Conservation (phyloP, 2,888 invertebrate genomes). For the Dasypolia templi region DNA sequence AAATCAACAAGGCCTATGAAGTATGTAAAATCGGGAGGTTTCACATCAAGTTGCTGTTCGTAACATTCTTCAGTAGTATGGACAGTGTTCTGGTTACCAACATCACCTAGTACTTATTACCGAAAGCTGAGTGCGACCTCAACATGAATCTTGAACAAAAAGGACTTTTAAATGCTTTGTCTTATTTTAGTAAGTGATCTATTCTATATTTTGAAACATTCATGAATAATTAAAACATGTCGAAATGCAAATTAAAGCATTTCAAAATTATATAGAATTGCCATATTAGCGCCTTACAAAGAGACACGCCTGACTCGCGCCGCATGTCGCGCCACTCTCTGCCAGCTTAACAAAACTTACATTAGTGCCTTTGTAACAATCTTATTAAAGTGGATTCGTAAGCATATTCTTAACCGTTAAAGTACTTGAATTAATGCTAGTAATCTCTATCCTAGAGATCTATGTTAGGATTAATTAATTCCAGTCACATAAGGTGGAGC, state of each 20-base stretch:
- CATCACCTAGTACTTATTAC: conserved; percentile 77
- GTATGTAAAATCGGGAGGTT: conserved; percentile 80
- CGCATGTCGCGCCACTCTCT: too few species aligned
- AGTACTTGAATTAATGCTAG: neutral
- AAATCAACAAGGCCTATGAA: conserved; percentile 77
- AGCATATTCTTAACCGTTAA: too few species aligned
- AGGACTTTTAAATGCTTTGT: conserved; percentile 78
- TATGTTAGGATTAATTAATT: neutral
- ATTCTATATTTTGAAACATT: neutral
- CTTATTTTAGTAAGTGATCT: conserved; percentile 77
- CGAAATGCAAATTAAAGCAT: neutral
- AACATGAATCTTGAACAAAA: conserved; percentile 80
- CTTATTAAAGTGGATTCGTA: neutral
- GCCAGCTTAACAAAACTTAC: neutral
- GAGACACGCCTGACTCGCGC: too few species aligned
- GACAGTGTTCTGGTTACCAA: conserved; percentile 74
- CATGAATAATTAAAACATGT: neutral
- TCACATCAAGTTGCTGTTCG: conserved; percentile 74
- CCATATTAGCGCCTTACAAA: too few species aligned
- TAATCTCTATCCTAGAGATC: neutral
- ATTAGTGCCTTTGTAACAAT: neutral
- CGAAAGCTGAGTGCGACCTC: conserved; percentile 81
- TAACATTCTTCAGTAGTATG: conserved; percentile 72
- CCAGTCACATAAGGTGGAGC: neutral
- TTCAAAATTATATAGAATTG: neutral